These are phyloP conservation scores for Patella caerulea DNA, from an alignment of 2,888 invertebrate species.

Conservation along the genomic window DNA sequence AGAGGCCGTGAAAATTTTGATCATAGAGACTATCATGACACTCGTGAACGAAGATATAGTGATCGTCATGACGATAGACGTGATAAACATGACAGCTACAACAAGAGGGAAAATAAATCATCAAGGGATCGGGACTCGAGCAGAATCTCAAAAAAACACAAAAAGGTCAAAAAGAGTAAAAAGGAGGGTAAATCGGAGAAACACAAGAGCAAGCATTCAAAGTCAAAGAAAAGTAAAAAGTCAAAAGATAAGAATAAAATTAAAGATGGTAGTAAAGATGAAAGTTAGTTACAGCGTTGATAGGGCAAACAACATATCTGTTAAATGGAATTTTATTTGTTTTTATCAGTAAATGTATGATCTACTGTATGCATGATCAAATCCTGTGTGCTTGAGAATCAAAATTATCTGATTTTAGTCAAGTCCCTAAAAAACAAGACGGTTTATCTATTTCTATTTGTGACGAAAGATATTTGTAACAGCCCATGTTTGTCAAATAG, in stretches of 20 bases:
- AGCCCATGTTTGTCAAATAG: no score
- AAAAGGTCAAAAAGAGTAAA: slow-evolving; percentile 12
- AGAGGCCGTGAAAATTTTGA: neutral
- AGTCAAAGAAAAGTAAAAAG: slow-evolving; percentile 16
- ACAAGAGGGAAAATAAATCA: slow-evolving; percentile 12
- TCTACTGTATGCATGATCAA: no score
- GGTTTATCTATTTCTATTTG: no score
- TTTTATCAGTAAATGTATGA: no score
- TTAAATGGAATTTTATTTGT: no score
- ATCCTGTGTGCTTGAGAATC: no score
- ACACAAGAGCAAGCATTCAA: neutral
- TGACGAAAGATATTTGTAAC: no score
- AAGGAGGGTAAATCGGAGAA: slow-evolving; percentile 14
- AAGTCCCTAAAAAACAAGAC: no score
- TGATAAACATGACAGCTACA: slow-evolving; percentile 29
- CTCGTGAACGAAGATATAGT: slow-evolving; percentile 15
- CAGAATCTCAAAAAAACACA: slow-evolving; percentile 5
- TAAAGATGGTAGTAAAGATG: slow-evolving; percentile 21
- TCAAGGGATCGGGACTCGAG: slow-evolving; percentile 6
- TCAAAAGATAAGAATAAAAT: slow-evolving; percentile 15
- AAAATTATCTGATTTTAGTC: no score
- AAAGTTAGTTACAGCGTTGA: neutral
- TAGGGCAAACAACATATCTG: no score
- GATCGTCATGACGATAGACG: slow-evolving; percentile 15
- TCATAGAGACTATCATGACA: neutral